A percentile compares a stretch with the other conserved stretches of the same genome.
These are phyloP conservation scores for Leucophenga maculata DNA, from an alignment of 2,888 invertebrate genomes.

Conservation along the genomic window DNA sequence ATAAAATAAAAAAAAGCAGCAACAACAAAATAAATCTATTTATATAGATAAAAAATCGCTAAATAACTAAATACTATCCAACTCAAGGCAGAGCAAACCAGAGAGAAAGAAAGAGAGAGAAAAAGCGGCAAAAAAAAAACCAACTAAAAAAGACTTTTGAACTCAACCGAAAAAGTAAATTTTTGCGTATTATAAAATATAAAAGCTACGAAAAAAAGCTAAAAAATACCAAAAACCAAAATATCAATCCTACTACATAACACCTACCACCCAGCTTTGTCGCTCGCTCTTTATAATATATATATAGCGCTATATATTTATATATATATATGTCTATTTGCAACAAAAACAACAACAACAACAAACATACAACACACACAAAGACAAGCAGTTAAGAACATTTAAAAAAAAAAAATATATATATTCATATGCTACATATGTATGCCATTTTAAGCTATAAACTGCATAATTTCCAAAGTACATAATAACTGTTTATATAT, in stretches of 20 bases:
- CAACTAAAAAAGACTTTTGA: constrained; percentile 31
- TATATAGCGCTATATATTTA: constrained; percentile 3
- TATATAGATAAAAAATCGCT: background rate
- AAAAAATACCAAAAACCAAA: background rate
- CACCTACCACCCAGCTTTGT: constrained; percentile 22
- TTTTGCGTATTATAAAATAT: background rate
- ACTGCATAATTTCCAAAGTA: constrained; percentile 7
- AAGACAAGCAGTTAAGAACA: background rate
- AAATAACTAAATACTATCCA: constrained; percentile 27
- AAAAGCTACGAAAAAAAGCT: constrained; percentile 9
- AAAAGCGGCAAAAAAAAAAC: constrained; percentile 18
- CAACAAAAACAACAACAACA: background rate
- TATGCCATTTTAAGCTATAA: constrained; percentile 33
- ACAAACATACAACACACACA: constrained; percentile 12
- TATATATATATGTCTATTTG: constrained; percentile 15
- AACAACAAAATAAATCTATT: constrained; percentile 10
- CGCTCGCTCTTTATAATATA: constrained; percentile 1
- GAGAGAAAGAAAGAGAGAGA: constrained; percentile 21
- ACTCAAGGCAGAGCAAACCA: constrained; percentile 35
- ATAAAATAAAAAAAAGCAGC: too few relatives aligned
- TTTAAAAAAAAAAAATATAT: background rate
- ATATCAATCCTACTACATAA: background rate
- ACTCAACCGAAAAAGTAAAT: background rate
- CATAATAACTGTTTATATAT: constrained; percentile 6
- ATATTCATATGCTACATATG: constrained; percentile 7